Evolutionary conservation across 2,888 invertebrate genomes (phyloP).

Genomic region (Phanerotoma sp.): DNA sequence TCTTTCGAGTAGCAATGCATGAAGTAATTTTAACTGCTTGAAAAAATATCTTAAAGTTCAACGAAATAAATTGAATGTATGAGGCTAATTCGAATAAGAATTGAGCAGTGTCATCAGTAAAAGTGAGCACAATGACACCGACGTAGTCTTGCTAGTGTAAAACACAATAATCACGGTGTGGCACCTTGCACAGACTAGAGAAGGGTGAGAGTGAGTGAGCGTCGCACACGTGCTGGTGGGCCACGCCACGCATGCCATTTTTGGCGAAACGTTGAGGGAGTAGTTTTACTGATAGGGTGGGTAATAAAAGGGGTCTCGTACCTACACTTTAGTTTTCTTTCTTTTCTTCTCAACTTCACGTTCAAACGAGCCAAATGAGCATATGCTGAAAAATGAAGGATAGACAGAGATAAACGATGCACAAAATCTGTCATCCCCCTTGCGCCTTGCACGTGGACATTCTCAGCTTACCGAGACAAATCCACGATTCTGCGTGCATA

Average conservation of each 20-base stretch:
- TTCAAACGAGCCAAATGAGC: slow-evolving; percentile 9
- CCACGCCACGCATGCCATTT: slow-evolving; percentile 47
- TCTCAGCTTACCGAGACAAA: slow-evolving; percentile 58
- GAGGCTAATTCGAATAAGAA: not conserved
- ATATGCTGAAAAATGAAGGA: not conserved
- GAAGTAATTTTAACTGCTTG: too few species aligned
- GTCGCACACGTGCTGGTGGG: slow-evolving; percentile 43
- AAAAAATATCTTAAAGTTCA: not conserved
- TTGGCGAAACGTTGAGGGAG: slow-evolving; percentile 34
- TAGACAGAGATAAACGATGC: not conserved
- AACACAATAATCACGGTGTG: slow-evolving; percentile 42
- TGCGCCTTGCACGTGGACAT: slow-evolving; percentile 53
- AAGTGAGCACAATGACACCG: slow-evolving; percentile 13
- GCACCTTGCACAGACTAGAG: slow-evolving; percentile 32
- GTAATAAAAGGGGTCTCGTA: slow-evolving; percentile 24
- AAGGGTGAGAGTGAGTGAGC: slow-evolving; percentile 29
- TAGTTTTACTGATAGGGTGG: slow-evolving; percentile 31
- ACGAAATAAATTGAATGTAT: not conserved
- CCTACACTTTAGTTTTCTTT: slow-evolving; percentile 16
- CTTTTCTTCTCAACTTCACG: slow-evolving; percentile 15
- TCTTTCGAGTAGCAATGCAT: too few species aligned
- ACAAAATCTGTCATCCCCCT: slow-evolving; percentile 2
- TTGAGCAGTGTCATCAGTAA: not conserved
- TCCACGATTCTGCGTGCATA: slow-evolving; percentile 57
- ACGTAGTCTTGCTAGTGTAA: slow-evolving; percentile 32